These are phyloP conservation scores for Plusia festucae DNA, from an alignment of 2,888 invertebrate species.

Conservation along the genomic window DNA sequence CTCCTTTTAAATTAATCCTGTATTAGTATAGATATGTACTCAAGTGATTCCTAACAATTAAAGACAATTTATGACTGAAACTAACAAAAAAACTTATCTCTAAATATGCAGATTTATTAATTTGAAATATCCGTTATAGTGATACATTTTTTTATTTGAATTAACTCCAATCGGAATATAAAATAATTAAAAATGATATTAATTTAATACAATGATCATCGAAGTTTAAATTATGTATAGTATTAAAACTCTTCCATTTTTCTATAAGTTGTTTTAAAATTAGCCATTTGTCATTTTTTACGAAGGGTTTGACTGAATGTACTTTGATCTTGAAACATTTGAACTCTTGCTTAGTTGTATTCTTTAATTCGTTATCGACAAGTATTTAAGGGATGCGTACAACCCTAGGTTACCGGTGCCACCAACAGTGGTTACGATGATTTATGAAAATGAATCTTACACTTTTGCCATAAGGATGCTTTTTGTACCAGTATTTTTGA, in stretches of 20 bases:
- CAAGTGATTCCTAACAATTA: no score
- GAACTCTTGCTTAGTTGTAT: not conserved
- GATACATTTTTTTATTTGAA: no score
- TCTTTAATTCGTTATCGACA: not conserved
- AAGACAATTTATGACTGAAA: no score
- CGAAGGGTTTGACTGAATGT: not conserved
- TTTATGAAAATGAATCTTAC: not conserved
- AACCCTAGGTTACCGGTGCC: no score
- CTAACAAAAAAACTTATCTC: no score
- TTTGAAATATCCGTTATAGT: no score
- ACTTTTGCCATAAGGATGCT: not conserved
- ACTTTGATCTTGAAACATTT: not conserved
- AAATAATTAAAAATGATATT: slow-evolving; percentile 19
- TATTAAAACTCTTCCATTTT: slow-evolving; percentile 50
- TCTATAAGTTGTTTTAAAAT: slow-evolving; percentile 40
- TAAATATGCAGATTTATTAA: no score
- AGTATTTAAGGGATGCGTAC: no score
- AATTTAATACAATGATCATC: slow-evolving; percentile 39
- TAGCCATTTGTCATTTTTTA: slow-evolving; percentile 16
- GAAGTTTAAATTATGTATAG: slow-evolving; percentile 48
- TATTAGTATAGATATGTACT: no score
- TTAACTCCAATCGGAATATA: slow-evolving; percentile 44
- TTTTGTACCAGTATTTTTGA: not conserved
- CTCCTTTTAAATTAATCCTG: no score
- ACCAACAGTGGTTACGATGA: not conserved